Conservation (phyloP, 2,797 vertebrate species). For the Girardinus metallicus region DNA sequence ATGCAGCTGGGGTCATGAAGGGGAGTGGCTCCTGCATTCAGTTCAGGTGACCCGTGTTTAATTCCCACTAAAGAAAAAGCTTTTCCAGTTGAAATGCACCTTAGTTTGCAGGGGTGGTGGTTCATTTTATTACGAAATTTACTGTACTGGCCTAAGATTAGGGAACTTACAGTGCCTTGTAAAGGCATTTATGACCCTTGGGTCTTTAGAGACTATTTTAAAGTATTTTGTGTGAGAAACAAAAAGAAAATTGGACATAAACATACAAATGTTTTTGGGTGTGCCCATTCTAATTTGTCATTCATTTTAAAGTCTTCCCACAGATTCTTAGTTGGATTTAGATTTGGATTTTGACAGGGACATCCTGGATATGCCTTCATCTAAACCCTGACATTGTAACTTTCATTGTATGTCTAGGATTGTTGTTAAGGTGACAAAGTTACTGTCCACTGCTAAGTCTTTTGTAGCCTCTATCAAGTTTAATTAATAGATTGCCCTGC, state of each 20-base stretch:
- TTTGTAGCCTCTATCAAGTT: not conserved
- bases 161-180: not conserved
- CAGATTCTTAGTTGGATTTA: not conserved
- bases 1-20: constrained; percentile 7
- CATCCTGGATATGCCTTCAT: not conserved
- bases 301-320: not conserved
- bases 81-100: not conserved
- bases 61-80: not conserved
- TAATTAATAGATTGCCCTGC: not conserved
- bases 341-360: not conserved
- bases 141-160: constrained; percentile 1
- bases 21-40: constrained; percentile 4
- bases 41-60: constrained; percentile 6
- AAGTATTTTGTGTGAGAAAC: not conserved
- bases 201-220: not conserved
- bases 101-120: not conserved
- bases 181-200: not conserved
- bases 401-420: not conserved
- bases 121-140: not conserved
- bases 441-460: not conserved
- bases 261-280: not conserved
- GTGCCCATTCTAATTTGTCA: not conserved
- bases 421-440: not conserved
- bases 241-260: not conserved
- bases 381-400: not conserved